Conservation (phyloP, 2,113 vertebrate species). For the Aphyosemion australe region DNA sequence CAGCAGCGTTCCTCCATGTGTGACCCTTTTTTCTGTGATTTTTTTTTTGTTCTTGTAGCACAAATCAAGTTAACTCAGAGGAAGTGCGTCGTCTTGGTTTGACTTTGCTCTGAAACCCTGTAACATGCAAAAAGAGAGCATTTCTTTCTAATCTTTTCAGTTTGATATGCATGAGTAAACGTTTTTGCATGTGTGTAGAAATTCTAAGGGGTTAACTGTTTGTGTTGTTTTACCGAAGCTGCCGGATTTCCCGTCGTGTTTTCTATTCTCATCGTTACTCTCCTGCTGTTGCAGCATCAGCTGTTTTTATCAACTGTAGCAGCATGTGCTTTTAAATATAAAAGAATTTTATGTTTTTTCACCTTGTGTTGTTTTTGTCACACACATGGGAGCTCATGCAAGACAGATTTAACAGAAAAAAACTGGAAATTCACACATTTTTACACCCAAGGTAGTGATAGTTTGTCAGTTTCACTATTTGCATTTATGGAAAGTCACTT, state of each 20-base stretch:
- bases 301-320: constrained; percentile 63
- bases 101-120: background rate
- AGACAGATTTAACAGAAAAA: no score
- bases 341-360: constrained; percentile 62
- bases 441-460: no score
- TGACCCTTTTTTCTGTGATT: constrained; percentile 9
- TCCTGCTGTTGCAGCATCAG: constrained; percentile 40
- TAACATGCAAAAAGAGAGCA: background rate
- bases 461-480: no score
- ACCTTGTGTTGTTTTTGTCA: background rate
- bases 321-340: constrained; percentile 74
- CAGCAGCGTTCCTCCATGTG: background rate
- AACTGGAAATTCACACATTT: no score
- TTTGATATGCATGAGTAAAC: background rate
- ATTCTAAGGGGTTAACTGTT: background rate
- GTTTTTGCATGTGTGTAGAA: background rate
- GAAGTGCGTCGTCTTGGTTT: background rate
- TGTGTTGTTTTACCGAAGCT: background rate
- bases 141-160: background rate
- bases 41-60: background rate
- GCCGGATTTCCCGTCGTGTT: constrained; percentile 7
- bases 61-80: background rate
- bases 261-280: constrained; percentile 36
- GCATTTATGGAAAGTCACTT: no score
- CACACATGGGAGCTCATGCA: background rate